phyloP scores from a whole-genome alignment of 2,888 invertebrate species.

The Parochlus steinenii region DNA sequence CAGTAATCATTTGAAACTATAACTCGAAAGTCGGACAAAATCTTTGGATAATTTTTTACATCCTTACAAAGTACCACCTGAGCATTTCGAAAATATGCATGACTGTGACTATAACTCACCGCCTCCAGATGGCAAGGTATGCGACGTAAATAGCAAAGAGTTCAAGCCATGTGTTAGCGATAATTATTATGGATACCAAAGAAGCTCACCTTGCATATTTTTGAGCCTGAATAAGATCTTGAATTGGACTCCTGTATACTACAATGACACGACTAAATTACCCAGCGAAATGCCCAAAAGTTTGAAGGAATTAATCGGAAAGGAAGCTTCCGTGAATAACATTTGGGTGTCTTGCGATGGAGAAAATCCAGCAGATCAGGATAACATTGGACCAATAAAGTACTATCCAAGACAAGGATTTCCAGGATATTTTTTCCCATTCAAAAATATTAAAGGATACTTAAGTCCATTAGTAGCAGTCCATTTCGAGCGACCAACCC shows the following conservation, averaged over 20 bases:
- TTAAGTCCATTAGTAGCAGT: constrained; percentile 78
- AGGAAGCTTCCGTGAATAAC: constrained; percentile 61
- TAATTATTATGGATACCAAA: constrained; percentile 76
- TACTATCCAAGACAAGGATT: constrained; percentile 72
- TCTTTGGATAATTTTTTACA: too few relatives aligned
- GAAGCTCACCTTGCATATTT: constrained; percentile 85
- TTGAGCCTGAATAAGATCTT: constrained; percentile 92
- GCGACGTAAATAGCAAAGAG: constrained; percentile 67
- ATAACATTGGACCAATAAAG: constrained; percentile 72
- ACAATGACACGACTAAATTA: constrained; percentile 49
- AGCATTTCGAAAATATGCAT: constrained; percentile 57
- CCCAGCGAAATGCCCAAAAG: constrained; percentile 59
- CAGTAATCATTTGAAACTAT: too few relatives aligned
- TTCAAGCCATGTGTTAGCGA: constrained; percentile 70
- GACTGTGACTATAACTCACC: constrained; percentile 58
- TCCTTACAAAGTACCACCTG: too few relatives aligned
- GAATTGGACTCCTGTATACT: constrained; percentile 74
- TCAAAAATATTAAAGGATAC: constrained; percentile 70
- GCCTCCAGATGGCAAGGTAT: constrained; percentile 59
- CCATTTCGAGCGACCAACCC: constrained; percentile 61
- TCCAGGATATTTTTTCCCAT: constrained; percentile 82
- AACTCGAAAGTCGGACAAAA: too few relatives aligned
- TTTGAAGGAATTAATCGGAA: constrained; percentile 49
- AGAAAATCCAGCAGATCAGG: constrained; percentile 81
- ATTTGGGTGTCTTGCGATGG: constrained; percentile 90